Percentiles rank a stretch among this genome's conserved stretches.
Conservation (phyloP, 37 sponge, comb jelly and placozoan genomes). For the Axinella damicornis region DNA sequence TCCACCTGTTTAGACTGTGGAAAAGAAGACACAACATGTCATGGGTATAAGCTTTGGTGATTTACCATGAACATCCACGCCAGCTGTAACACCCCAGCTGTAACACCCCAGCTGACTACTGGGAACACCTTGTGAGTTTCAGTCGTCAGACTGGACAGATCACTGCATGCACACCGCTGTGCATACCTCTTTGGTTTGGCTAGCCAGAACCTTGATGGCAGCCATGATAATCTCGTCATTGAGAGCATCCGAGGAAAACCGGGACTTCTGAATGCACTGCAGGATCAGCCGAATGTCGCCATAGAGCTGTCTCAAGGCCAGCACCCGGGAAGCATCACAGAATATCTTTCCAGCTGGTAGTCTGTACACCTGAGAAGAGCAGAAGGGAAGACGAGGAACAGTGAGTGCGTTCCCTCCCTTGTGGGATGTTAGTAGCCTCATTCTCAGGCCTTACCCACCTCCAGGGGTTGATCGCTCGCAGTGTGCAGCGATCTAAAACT, state of each 20-base stretch:
- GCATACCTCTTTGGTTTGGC: slow-evolving; percentile 78
- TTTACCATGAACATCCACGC: too few species aligned
- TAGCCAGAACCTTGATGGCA: slow-evolving; percentile 78
- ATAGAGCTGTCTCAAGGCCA: slow-evolving; percentile 51
- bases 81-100: neutral
- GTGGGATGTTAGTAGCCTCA: neutral
- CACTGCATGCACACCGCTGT: too few species aligned
- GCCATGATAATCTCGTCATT: slow-evolving; percentile 82
- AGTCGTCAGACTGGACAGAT: neutral
- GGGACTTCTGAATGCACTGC: slow-evolving; percentile 32
- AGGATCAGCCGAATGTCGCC: slow-evolving; percentile 55
- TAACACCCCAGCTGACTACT: neutral
- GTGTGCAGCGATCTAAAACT: too few species aligned
- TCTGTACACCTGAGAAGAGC: slow-evolving; percentile 34
- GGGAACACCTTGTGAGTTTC: too few species aligned
- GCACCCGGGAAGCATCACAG: slow-evolving; percentile 38
- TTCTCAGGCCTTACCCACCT: neutral
- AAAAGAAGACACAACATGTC: neutral
- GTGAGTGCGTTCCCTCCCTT: neutral
- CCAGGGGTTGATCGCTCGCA: too few species aligned
- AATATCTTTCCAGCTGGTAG: slow-evolving; percentile 39
- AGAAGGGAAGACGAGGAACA: neutral
- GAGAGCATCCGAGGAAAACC: slow-evolving; percentile 1
- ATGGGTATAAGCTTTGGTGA: too few species aligned
- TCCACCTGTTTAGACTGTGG: slow-evolving; percentile 55